These are phyloP conservation scores for Cyanoderma ruficeps DNA, from an alignment of 2,113 vertebrate genomes.

Conservation along the genomic window DNA sequence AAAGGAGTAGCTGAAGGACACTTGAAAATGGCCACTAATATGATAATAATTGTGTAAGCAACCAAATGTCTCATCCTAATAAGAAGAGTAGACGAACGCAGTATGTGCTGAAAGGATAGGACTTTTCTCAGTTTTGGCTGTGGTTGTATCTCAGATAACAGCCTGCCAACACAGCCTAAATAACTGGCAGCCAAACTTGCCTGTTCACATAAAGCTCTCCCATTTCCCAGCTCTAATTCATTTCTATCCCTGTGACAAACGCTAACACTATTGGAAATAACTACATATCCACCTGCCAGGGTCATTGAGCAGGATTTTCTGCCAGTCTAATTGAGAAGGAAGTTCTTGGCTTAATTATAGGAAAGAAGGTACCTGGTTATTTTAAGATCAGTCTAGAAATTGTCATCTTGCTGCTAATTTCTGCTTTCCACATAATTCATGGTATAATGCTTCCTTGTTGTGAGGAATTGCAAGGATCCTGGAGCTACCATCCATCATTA, in stretches of 20 bases:
- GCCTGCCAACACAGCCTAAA: neutral
- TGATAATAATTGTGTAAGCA: constrained; percentile 1
- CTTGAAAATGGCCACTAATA: constrained; percentile 7
- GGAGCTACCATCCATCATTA: neutral
- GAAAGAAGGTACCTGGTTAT: neutral
- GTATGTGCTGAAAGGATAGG: neutral
- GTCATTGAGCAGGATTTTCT: neutral
- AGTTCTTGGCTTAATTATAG: constrained; percentile 35
- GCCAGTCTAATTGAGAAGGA: constrained; percentile 20
- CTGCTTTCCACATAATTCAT: neutral
- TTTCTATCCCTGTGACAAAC: neutral
- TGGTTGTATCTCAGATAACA: neutral
- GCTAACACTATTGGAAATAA: constrained; percentile 23
- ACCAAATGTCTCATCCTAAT: neutral
- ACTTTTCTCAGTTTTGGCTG: neutral
- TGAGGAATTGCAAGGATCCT: neutral
- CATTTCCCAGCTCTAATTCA: neutral
- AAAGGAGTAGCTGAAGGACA: constrained; percentile 3
- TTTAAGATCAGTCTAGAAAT: constrained; percentile 35
- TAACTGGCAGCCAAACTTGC: constrained; percentile 9
- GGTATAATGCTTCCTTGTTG: neutral
- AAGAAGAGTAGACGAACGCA: neutral
- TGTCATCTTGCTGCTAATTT: constrained; percentile 15
- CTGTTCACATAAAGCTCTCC: neutral
- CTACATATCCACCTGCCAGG: neutral